Conservation (phyloP, 2,888 invertebrate genomes). For the Ophioninae sp. region DNA sequence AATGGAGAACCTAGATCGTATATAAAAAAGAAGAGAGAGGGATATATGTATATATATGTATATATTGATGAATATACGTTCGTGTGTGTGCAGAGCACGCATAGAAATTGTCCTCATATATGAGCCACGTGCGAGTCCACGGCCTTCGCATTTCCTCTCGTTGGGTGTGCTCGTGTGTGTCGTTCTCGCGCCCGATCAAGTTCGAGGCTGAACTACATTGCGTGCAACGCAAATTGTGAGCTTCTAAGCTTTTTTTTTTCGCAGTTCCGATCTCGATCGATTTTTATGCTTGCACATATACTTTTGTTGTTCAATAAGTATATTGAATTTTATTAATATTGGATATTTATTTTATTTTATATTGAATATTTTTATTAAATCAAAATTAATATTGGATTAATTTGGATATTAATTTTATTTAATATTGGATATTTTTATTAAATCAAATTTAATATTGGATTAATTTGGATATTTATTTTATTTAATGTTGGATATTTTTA, state of each 20-base stretch:
- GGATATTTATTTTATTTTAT: too few relatives aligned
- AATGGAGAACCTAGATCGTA: conserved; percentile 19
- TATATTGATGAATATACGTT: background rate
- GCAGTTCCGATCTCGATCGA: conserved; percentile 11
- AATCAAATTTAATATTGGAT: too few relatives aligned
- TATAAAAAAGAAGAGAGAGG: background rate
- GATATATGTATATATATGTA: background rate
- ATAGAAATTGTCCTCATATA: conserved; percentile 39
- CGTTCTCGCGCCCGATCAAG: conserved; percentile 47
- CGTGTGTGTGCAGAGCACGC: conserved; percentile 22
- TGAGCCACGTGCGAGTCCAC: conserved; percentile 13
- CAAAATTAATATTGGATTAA: too few relatives aligned
- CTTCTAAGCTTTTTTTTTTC: conserved; percentile 2
- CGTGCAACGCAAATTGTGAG: conserved; percentile 21
- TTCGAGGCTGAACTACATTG: conserved; percentile 54
- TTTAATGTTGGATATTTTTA: too few relatives aligned
- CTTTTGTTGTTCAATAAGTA: too few relatives aligned
- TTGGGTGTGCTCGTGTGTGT: conserved; percentile 24
- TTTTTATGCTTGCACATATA: background rate
- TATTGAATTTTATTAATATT: conserved; percentile 3
- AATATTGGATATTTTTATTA: too few relatives aligned
- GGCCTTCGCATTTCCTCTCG: conserved; percentile 51
- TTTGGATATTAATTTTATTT: too few relatives aligned
- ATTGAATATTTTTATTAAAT: too few relatives aligned
- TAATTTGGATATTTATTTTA: too few relatives aligned